Evolutionary conservation across 2,888 invertebrate genomes (phyloP).

Genomic region (Coenonympha glycerion): DNA sequence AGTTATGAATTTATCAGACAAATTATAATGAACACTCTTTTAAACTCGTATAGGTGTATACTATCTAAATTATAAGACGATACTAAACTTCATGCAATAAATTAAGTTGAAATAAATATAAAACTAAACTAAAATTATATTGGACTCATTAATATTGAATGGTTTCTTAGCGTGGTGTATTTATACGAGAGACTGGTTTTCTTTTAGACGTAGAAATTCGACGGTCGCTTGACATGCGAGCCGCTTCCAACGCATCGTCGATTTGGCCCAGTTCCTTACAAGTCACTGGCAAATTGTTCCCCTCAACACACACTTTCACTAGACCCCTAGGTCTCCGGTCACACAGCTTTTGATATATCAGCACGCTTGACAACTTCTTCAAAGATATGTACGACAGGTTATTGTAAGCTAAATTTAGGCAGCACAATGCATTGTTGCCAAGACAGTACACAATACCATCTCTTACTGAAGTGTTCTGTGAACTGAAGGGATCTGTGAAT

Average conservation of each 20-base stretch:
- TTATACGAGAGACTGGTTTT: constrained; percentile 22
- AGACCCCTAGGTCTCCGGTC: constrained; percentile 45
- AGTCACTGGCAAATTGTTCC: constrained; percentile 44
- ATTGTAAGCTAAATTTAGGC: constrained; percentile 52
- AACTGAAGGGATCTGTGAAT: constrained; percentile 40
- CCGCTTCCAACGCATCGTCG: constrained; percentile 35
- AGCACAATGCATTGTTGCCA: constrained; percentile 48
- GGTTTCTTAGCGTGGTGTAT: constrained; percentile 16
- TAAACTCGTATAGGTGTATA: no score
- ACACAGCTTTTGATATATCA: constrained; percentile 36
- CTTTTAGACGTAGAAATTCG: constrained; percentile 29
- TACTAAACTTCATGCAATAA: no score
- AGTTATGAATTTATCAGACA: no score
- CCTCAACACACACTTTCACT: constrained; percentile 46
- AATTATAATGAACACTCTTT: no score
- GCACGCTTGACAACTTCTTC: constrained; percentile 38
- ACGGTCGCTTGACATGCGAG: constrained; percentile 26
- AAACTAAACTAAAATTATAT: no score
- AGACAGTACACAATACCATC: constrained; percentile 35
- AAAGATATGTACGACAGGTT: constrained; percentile 39
- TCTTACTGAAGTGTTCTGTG: constrained; percentile 30
- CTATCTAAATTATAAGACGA: no score
- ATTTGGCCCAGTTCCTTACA: constrained; percentile 42
- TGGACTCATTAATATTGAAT: no score
- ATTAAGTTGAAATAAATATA: no score